A percentile compares a stretch with the other conserved stretches of the same genome.
Conservation (phyloP, 2,888 invertebrate genomes). For the Drosophila subsilvestris region DNA sequence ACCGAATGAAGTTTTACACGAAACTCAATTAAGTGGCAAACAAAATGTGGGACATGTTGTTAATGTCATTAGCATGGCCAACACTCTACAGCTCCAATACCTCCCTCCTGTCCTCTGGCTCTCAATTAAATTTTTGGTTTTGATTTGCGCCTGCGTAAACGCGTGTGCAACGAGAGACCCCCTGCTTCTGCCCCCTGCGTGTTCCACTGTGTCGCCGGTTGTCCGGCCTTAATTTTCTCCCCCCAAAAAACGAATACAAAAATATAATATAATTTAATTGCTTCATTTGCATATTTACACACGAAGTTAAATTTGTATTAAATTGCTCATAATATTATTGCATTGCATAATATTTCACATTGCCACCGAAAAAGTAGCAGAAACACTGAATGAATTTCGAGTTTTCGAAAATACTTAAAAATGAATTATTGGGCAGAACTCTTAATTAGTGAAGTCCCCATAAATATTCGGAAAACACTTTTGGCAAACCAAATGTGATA, state of each 20-base stretch:
- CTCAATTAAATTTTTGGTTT: slow-evolving; percentile 37
- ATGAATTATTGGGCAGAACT: slow-evolving; percentile 25
- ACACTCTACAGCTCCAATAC: slow-evolving; percentile 1
- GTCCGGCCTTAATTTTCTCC: slow-evolving; percentile 31
- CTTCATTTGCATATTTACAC: slow-evolving; percentile 51
- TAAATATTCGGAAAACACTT: slow-evolving; percentile 44
- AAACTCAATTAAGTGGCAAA: slow-evolving; percentile 56
- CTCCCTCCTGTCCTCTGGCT: not conserved
- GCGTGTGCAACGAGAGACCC: slow-evolving; percentile 24
- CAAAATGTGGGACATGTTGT: slow-evolving; percentile 57
- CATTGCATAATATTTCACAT: slow-evolving; percentile 30
- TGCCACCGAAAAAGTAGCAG: not conserved
- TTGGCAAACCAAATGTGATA: slow-evolving; percentile 34
- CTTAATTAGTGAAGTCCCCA: slow-evolving; percentile 47
- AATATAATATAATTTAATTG: slow-evolving; percentile 29
- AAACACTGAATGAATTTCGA: slow-evolving; percentile 31
- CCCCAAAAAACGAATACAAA: slow-evolving; percentile 11
- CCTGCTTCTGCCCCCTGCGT: slow-evolving; percentile 10
- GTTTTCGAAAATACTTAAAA: slow-evolving; percentile 6
- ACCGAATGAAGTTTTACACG: slow-evolving; percentile 32
- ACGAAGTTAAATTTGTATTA: slow-evolving; percentile 40
- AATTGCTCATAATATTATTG: slow-evolving; percentile 34
- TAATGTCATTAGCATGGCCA: slow-evolving; percentile 63
- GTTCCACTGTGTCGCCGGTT: slow-evolving; percentile 19
- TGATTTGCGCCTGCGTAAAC: slow-evolving; percentile 41